These are phyloP conservation scores for Lampris incognitus DNA, from an alignment of 2,113 vertebrate genomes.

Conservation along the genomic window DNA sequence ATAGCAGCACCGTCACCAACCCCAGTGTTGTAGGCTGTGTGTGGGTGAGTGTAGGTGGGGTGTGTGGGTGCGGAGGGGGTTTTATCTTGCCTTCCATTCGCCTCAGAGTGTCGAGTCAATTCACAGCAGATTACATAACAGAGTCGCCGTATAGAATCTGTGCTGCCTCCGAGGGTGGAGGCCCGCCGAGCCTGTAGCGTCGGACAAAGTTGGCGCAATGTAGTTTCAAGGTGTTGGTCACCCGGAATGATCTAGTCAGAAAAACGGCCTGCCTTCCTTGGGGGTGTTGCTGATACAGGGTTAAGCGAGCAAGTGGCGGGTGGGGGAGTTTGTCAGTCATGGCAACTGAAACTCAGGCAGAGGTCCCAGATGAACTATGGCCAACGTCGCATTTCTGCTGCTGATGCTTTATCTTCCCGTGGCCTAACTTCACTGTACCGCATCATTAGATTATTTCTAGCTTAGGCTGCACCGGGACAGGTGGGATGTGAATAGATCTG, in stretches of 20 bases:
- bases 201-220: conserved; percentile 38
- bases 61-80: background rate
- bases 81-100: conserved; percentile 68
- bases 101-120: conserved; percentile 62
- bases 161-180: conserved; percentile 53
- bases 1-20: conserved; percentile 52
- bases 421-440: conserved; percentile 34
- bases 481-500: background rate
- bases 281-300: conserved; percentile 60
- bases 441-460: conserved; percentile 55
- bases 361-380: conserved; percentile 54
- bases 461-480: conserved; percentile 32
- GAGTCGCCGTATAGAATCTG: conserved; percentile 53
- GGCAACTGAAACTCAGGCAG: background rate
- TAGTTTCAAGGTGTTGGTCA: conserved; percentile 47
- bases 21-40: conserved; percentile 22
- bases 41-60: background rate
- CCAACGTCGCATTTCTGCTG: conserved; percentile 55
- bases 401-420: conserved; percentile 40
- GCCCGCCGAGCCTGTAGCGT: background rate
- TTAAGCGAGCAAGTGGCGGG: conserved; percentile 36
- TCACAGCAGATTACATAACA: conserved; percentile 62
- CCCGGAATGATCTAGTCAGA: conserved; percentile 60
- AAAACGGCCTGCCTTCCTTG: conserved; percentile 62
- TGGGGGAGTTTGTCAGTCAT: conserved; percentile 31